Percentiles rank a stretch among this genome's conserved stretches.
These are phyloP conservation scores for Cataglyphis altisquamis DNA, from an alignment of 2,888 invertebrate genomes.

Conservation along the genomic window DNA sequence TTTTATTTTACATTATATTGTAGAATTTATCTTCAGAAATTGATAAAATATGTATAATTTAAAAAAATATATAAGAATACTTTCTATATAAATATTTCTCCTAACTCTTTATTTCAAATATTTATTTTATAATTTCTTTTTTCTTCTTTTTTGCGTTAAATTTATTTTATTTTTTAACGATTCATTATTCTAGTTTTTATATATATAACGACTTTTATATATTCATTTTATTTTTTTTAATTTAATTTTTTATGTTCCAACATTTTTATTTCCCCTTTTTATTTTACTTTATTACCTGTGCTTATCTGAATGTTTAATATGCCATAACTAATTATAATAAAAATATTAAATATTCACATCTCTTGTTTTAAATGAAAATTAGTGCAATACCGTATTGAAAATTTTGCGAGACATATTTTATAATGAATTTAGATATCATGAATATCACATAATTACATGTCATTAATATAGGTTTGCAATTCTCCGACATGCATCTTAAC, in stretches of 20 bases:
- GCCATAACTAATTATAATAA: background rate
- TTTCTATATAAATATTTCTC: background rate
- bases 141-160: background rate
- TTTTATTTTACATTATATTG: background rate
- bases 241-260: background rate
- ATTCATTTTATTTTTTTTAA: background rate
- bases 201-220: background rate
- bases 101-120: background rate
- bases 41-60: background rate
- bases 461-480: constrained; percentile 28
- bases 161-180: background rate
- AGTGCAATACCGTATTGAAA: background rate
- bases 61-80: background rate
- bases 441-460: constrained; percentile 1
- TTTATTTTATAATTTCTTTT: constrained; percentile 1
- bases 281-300: background rate
- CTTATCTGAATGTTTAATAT: constrained; percentile 10
- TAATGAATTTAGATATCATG: background rate
- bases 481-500: constrained; percentile 33
- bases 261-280: background rate
- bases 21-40: background rate
- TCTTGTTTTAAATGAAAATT: background rate
- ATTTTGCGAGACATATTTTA: background rate
- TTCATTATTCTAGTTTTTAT: background rate
- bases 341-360: background rate